phyloP scores from a whole-genome alignment of 2,113 vertebrate genomes.

The Cyanocitta stelleri region DNA sequence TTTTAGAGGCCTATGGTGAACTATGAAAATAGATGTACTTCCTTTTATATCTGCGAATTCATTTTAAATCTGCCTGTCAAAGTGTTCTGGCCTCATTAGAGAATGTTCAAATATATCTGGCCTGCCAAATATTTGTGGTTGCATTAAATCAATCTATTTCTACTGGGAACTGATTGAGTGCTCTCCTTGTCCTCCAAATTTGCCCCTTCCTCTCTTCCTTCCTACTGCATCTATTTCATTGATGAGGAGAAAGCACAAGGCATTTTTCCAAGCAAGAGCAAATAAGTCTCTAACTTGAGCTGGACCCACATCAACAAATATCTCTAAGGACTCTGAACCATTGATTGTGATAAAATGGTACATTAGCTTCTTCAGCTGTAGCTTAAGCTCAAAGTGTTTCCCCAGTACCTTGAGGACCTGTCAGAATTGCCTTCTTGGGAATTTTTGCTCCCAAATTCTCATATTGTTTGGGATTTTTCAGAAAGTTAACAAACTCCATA shows the following conservation, averaged over 20 bases:
- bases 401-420: slow-evolving; percentile 84
- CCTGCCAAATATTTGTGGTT: slow-evolving; percentile 83
- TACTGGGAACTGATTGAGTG: slow-evolving; percentile 86
- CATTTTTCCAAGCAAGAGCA: slow-evolving; percentile 85
- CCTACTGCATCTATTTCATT: slow-evolving; percentile 90
- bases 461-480: slow-evolving; percentile 92
- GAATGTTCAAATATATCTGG: slow-evolving; percentile 89
- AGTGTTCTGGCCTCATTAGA: slow-evolving; percentile 85
- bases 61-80: slow-evolving; percentile 89
- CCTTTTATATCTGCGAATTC: slow-evolving; percentile 88
- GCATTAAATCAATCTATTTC: slow-evolving; percentile 96
- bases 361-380: slow-evolving; percentile 85
- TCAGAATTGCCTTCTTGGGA: slow-evolving; percentile 87
- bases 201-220: slow-evolving; percentile 84
- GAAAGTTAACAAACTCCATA: slow-evolving; percentile 92
- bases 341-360: slow-evolving; percentile 90
- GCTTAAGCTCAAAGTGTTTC: slow-evolving; percentile 89
- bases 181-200: slow-evolving; percentile 88
- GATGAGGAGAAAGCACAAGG: slow-evolving; percentile 90
- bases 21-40: slow-evolving; percentile 90
- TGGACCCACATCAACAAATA: slow-evolving; percentile 89
- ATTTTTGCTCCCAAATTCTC: slow-evolving; percentile 91
- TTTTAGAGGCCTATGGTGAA: slow-evolving; percentile 85
- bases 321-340: slow-evolving; percentile 88
- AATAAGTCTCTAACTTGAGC: slow-evolving; percentile 87